Evolutionary conservation across 1,140 invertebrate species (phyloP).

Genomic region (Aphis gossypii): DNA sequence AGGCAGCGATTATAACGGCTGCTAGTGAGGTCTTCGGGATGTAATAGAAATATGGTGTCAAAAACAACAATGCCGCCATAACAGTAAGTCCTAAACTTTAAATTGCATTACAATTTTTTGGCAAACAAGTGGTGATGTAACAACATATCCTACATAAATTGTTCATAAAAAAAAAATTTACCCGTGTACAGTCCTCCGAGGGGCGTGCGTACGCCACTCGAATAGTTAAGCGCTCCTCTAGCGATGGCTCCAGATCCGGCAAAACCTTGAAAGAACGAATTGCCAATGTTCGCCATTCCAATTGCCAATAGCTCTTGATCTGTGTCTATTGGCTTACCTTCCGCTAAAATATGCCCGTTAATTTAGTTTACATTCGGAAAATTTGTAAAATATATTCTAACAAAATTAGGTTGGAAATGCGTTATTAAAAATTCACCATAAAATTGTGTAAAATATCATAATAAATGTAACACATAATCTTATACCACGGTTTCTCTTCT

Average conservation of each 20-base stretch:
- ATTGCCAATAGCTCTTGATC: slow-evolving; percentile 86
- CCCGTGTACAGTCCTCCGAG: slow-evolving; percentile 86
- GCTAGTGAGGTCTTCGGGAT: slow-evolving; percentile 82
- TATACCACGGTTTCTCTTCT: background rate
- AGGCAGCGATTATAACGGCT: slow-evolving; percentile 83
- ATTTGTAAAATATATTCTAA: background rate
- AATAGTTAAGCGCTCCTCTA: slow-evolving; percentile 87
- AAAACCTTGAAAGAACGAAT: slow-evolving; percentile 85
- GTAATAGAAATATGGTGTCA: slow-evolving; percentile 83
- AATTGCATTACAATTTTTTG: slow-evolving; percentile 20
- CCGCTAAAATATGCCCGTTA: slow-evolving; percentile 63
- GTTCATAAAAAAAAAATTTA: slow-evolving; percentile 60
- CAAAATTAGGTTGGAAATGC: background rate
- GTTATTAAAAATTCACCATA: background rate
- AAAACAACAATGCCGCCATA: slow-evolving; percentile 77
- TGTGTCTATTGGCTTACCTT: slow-evolving; percentile 80
- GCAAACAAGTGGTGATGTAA: background rate
- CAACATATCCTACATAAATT: background rate
- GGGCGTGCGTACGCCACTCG: slow-evolving; percentile 86
- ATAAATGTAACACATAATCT: no score
- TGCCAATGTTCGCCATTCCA: slow-evolving; percentile 82
- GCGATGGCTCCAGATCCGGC: slow-evolving; percentile 87
- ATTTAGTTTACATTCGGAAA: background rate
- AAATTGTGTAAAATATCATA: background rate
- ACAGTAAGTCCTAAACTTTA: slow-evolving; percentile 72